Percentiles rank a stretch among this genome's conserved stretches.
Evolutionary conservation across 2,888 invertebrate genomes (phyloP).

Genomic region (Bellardia pandia): DNA sequence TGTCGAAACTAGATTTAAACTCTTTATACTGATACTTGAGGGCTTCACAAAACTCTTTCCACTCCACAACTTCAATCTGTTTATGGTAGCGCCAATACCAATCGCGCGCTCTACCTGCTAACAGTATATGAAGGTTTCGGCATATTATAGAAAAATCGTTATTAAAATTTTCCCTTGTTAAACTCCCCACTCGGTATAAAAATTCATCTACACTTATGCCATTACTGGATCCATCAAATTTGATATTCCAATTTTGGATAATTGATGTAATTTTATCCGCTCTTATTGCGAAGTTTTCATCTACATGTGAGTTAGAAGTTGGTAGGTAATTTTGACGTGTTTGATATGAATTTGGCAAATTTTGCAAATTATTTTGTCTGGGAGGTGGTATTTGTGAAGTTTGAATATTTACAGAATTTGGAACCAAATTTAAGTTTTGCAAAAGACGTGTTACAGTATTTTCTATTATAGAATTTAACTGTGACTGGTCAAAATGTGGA

Average conservation of each 20-base stretch:
- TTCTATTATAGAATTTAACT: not conserved
- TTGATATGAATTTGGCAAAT: not conserved
- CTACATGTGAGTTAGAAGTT: not conserved
- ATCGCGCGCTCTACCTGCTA: not conserved
- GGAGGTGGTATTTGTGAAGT: not conserved
- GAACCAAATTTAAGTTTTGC: not conserved
- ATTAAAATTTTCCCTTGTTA: too few relatives aligned
- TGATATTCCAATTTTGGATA: not conserved
- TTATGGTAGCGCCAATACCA: conserved; percentile 18
- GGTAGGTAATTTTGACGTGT: not conserved
- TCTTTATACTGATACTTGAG: too few relatives aligned
- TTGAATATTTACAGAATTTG: not conserved
- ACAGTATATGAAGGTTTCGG: not conserved
- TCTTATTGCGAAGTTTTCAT: not conserved
- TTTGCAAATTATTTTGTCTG: not conserved
- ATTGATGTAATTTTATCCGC: too few relatives aligned
- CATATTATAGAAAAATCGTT: too few relatives aligned
- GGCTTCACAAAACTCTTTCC: too few relatives aligned
- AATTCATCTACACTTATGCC: not conserved
- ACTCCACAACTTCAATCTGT: too few relatives aligned
- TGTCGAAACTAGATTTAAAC: too few relatives aligned
- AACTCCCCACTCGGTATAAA: not conserved
- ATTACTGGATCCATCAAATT: not conserved
- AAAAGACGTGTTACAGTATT: not conserved
- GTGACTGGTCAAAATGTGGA: not conserved